Percentiles rank a stretch among this genome's conserved stretches.
These are phyloP conservation scores for Sebastolobus alascanus DNA, from an alignment of 2,797 vertebrate genomes.

Conservation along the genomic window DNA sequence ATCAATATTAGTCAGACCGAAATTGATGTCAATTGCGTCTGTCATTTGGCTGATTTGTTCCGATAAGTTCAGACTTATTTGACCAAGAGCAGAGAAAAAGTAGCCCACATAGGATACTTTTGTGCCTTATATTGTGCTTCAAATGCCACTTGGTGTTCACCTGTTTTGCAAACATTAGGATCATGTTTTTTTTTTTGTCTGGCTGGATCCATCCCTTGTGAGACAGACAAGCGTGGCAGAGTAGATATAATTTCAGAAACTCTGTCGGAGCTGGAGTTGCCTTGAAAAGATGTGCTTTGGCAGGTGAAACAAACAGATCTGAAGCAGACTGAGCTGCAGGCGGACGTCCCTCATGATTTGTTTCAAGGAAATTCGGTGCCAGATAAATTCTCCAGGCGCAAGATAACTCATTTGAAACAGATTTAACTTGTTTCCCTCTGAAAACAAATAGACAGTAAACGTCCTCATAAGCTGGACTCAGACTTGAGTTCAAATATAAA, in stretches of 20 bases:
- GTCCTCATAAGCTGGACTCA: background rate
- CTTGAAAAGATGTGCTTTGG: constrained; percentile 42
- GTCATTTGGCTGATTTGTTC: background rate
- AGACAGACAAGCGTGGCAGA: background rate
- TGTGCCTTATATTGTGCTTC: background rate
- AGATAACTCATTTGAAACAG: constrained; percentile 28
- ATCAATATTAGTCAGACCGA: background rate
- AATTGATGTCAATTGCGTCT: background rate
- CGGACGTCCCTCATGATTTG: constrained; percentile 24
- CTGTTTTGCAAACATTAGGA: background rate
- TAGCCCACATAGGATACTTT: background rate
- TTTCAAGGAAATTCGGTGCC: constrained; percentile 14
- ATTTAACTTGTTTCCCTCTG: constrained; percentile 17
- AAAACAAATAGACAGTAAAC: constrained; percentile 10
- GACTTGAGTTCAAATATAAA: background rate
- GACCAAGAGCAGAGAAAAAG: background rate
- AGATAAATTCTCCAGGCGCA: constrained; percentile 23
- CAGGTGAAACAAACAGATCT: constrained; percentile 41
- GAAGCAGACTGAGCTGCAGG: constrained; percentile 17
- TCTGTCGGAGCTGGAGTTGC: constrained; percentile 25
- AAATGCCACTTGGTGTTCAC: background rate
- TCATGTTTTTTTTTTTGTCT: background rate
- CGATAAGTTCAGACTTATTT: background rate
- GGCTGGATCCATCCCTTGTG: background rate
- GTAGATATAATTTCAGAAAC: constrained; percentile 11